Evolutionary conservation across 1,140 invertebrate genomes (phyloP).

Genomic region (Stegodyphus dumicola): DNA sequence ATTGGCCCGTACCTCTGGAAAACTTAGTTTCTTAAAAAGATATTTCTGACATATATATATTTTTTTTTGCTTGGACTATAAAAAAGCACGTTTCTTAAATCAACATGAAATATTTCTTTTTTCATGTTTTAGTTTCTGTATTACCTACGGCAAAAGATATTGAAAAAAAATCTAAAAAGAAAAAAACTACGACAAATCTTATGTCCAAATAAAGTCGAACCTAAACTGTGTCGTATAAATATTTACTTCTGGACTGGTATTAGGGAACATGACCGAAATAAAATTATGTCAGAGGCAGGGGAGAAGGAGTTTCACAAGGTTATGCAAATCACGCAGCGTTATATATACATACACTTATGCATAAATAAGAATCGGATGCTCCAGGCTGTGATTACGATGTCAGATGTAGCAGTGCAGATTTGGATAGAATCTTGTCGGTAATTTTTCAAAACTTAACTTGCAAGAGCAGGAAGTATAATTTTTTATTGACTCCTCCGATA

Average conservation of each 20-base stretch:
- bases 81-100: conserved; percentile 35
- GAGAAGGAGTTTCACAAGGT: conserved; percentile 12
- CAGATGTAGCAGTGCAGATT: conserved; percentile 15
- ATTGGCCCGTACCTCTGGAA: conserved; percentile 19
- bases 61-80: conserved; percentile 16
- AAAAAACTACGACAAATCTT: conserved; percentile 44
- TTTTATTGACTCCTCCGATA: too few species aligned
- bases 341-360: conserved; percentile 26
- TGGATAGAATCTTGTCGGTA: not conserved
- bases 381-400: conserved; percentile 23
- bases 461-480: too few species aligned
- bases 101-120: conserved; percentile 43
- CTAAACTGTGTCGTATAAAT: conserved; percentile 52
- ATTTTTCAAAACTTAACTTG: too few species aligned
- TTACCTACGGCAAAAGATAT: conserved; percentile 18
- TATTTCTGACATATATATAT: conserved; percentile 21
- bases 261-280: conserved; percentile 24
- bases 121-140: conserved; percentile 25
- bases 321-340: conserved; percentile 37
- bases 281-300: conserved; percentile 35
- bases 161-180: conserved; percentile 10
- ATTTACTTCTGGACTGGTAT: conserved; percentile 41
- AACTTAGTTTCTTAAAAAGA: conserved; percentile 44
- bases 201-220: conserved; percentile 52
- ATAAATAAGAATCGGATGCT: conserved; percentile 21